Evolutionary conservation across 2,113 vertebrate species (phyloP), one percentile per base, ranked within the genome.

Genomic region (Globicephala melas): DNA sequence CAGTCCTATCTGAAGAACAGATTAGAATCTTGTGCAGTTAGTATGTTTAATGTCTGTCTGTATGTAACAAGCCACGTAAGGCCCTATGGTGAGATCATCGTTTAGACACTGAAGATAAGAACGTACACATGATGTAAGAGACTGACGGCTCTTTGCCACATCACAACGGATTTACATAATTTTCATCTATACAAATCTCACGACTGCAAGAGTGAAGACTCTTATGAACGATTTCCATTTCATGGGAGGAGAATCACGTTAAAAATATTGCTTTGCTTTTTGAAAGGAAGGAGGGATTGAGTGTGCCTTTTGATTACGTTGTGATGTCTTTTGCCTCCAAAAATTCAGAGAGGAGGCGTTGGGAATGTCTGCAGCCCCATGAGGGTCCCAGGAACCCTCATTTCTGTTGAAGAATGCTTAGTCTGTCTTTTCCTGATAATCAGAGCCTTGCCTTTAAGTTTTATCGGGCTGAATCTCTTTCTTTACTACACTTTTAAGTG

Each of bases 321-420:
- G 25, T 88, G n/a, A 88, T 96, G 33, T 79, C 71, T 92, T 93
- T 88, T 88, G 80, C 62, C 63, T 96, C 62, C 80, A 94, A 94
- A 95, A 93, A 36, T 55, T 93, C 58, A 41, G 15, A 58, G 50
- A 88, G 26, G 81, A 92, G 62, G 65, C 31, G 1, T 47, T 73
- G 62, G 28, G 81, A 80, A 76, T 33, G 91, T 90, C 62, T 84
- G 41, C 13, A 85, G 25, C 38, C 28, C 65, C 13, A 0, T 21
- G 65, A 83, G 68, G 70, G 84, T 67, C 33, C 33, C 14, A 68
- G 84, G 77, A 95, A 88, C 53, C 84, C 11, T 94, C 60, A 23
- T 89, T 60, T 73, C 90, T 95, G 2, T 88, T 86, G 38, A 50
- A 88, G n/a, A 94, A 77, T 36, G 50, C 47, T 87, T 86, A 55